Evolutionary conservation across 2,113 vertebrate species (phyloP).

Genomic region (Ibidorhyncha struthersii): DNA sequence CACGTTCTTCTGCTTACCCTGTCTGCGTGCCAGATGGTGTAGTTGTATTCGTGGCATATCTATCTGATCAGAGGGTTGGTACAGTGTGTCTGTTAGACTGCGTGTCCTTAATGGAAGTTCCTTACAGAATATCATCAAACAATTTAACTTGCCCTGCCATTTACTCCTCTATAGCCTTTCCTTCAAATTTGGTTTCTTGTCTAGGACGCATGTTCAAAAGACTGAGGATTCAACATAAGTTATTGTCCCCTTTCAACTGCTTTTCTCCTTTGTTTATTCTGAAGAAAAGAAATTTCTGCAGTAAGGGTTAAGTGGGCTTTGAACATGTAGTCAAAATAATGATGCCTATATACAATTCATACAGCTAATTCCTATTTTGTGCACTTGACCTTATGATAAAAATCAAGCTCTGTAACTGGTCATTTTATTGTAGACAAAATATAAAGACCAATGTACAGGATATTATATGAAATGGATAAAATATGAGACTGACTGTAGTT

Average conservation of each 20-base stretch:
- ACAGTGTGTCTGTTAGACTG: not conserved
- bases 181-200: not conserved
- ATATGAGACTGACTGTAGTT: not conserved
- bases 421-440: not conserved
- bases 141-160: not conserved
- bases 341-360: rapidly evolving
- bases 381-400: not conserved
- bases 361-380: rapidly evolving
- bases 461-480: not conserved
- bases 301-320: not conserved
- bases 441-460: not conserved
- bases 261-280: not conserved
- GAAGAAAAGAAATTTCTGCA: not conserved
- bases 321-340: not conserved
- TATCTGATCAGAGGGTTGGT: not conserved
- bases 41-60: not conserved
- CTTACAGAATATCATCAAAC: not conserved
- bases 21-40: too few relatives aligned
- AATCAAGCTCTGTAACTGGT: not conserved
- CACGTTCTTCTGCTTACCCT: not conserved
- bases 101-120: not conserved
- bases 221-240: not conserved
- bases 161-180: not conserved
- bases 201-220: not conserved
- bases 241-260: not conserved